Percentiles rank a stretch among this genome's conserved stretches.
These are phyloP conservation scores for Phrixothrix hirtus DNA, from an alignment of 2,888 invertebrate species.

Conservation along the genomic window DNA sequence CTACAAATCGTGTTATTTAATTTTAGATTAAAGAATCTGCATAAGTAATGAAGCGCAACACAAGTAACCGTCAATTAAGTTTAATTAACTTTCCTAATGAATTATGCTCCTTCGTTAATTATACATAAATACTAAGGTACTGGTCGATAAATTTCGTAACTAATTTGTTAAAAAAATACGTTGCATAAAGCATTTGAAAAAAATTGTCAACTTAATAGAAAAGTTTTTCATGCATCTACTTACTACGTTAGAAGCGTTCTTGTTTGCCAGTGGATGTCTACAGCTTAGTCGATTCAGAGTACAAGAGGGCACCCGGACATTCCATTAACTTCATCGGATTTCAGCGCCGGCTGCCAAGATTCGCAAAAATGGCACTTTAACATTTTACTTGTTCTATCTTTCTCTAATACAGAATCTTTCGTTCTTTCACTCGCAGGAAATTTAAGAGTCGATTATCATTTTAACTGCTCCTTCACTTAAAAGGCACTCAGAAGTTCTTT, in stretches of 20 bases:
- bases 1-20: too few relatives aligned
- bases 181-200: too few relatives aligned
- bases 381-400: constrained; percentile 39
- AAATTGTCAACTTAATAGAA: too few relatives aligned
- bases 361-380: constrained; percentile 46
- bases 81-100: too few relatives aligned
- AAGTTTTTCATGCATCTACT: constrained; percentile 6
- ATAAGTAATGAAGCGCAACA: too few relatives aligned
- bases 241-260: constrained; percentile 8
- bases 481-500: constrained; percentile 50
- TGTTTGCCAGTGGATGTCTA: constrained; percentile 25
- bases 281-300: constrained; percentile 24
- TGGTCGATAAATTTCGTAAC: too few relatives aligned
- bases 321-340: constrained; percentile 47
- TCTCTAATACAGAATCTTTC: constrained; percentile 34
- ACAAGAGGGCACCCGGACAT: constrained; percentile 38
- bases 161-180: too few relatives aligned
- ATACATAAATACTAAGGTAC: too few relatives aligned
- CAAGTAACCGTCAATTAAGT: too few relatives aligned
- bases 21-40: too few relatives aligned
- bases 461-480: constrained; percentile 52
- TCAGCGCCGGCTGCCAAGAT: constrained; percentile 32
- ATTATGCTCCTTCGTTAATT: too few relatives aligned
- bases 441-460: constrained; percentile 53
- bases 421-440: constrained; percentile 41